Conservation (phyloP, 2,113 vertebrate species). For the Corythornis cristatus region DNA sequence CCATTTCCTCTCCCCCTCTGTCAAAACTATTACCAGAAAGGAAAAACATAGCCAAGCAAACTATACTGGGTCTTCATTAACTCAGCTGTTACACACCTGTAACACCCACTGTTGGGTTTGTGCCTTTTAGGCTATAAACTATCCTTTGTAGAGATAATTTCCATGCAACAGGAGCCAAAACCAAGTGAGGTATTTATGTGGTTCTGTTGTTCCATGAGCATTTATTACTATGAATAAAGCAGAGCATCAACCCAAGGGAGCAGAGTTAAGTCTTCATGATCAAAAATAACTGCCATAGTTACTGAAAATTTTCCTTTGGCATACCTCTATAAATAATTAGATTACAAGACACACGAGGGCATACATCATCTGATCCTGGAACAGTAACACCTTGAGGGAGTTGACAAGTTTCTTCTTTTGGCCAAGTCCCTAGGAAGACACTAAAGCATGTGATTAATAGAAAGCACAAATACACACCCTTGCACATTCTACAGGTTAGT, state of each 20-base stretch:
- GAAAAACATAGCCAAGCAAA: not conserved
- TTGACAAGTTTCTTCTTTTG: conserved; percentile 46
- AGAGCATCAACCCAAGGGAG: not conserved
- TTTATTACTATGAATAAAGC: conserved; percentile 8
- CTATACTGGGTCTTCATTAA: not conserved
- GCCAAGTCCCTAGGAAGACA: conserved; percentile 47
- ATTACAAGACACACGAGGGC: conserved; percentile 45
- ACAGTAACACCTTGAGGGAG: conserved; percentile 24
- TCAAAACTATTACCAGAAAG: conserved; percentile 42
- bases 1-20: not conserved
- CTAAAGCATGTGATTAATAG: conserved; percentile 40
- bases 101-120: not conserved
- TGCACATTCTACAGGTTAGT: not conserved
- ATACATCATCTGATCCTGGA: conserved; percentile 40
- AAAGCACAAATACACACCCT: not conserved
- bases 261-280: not conserved
- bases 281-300: conserved; percentile 20
- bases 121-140: conserved; percentile 3
- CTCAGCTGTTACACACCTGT: conserved; percentile 27
- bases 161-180: not conserved
- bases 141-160: not conserved
- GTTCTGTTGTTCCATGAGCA: not conserved
- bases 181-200: not conserved
- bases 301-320: conserved; percentile 10
- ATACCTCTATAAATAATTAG: conserved; percentile 41